Evolutionary conservation across 2,797 vertebrate species (phyloP).

Genomic region (Sebastes itinus): DNA sequence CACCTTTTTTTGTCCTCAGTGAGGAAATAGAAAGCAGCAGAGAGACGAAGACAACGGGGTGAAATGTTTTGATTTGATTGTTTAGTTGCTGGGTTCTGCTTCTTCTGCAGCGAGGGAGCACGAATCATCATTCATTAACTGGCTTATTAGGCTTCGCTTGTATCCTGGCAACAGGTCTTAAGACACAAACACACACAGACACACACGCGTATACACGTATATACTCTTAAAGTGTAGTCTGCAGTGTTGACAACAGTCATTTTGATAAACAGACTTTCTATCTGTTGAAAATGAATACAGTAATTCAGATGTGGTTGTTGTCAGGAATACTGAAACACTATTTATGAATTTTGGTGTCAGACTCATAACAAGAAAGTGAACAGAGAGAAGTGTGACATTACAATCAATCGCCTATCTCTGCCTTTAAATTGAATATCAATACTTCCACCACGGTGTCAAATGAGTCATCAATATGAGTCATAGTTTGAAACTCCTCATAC

Average conservation of each 20-base stretch:
- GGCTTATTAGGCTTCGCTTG: constrained; percentile 38
- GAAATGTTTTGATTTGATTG: constrained; percentile 16
- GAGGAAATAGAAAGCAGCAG: neutral
- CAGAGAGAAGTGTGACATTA: neutral
- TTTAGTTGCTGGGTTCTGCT: constrained; percentile 5
- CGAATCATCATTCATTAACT: constrained; percentile 57
- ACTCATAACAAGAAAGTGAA: constrained; percentile 38
- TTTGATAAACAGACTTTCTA: constrained; percentile 15
- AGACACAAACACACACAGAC: constrained; percentile 4
- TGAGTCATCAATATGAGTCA: neutral
- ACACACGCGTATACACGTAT: neutral
- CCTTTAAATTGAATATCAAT: constrained; percentile 2
- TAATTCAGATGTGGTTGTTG: constrained; percentile 17
- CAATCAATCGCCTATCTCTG: neutral
- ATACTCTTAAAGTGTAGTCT: neutral
- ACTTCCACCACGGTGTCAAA: constrained; percentile 6
- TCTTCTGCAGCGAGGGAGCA: constrained; percentile 17
- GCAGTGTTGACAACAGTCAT: neutral
- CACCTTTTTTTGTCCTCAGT: neutral
- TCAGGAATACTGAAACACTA: constrained; percentile 6
- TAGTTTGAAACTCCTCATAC: neutral
- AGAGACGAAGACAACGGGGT: neutral
- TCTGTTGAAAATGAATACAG: constrained; percentile 12
- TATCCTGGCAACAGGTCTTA: constrained; percentile 64
- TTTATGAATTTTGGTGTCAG: constrained; percentile 4